phyloP scores from a whole-genome alignment of 2,888 invertebrate genomes.

The Aricia artaxerxes region DNA sequence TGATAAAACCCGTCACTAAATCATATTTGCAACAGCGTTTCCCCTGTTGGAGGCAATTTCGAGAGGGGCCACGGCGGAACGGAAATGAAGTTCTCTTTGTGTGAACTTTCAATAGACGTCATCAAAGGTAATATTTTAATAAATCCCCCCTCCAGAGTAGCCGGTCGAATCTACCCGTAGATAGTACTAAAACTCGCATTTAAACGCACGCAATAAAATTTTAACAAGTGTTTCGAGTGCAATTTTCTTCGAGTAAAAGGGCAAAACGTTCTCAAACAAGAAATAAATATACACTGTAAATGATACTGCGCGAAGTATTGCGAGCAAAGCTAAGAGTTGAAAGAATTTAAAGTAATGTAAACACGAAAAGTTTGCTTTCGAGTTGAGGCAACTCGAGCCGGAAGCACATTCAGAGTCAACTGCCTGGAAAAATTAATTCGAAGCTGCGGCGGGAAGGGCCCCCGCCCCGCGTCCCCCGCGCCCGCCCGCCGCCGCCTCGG shows the following conservation, averaged over 20 bases:
- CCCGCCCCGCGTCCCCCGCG: constrained; percentile 39
- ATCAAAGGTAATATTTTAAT: constrained; percentile 42
- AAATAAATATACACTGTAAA: constrained; percentile 57
- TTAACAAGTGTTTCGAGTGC: constrained; percentile 48
- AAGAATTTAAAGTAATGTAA: constrained; percentile 76
- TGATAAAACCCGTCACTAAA: constrained; percentile 66
- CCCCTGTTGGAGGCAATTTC: constrained; percentile 61
- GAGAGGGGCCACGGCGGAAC: constrained; percentile 60
- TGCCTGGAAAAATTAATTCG: constrained; percentile 78
- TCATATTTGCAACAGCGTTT: constrained; percentile 65
- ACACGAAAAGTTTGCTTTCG: constrained; percentile 77
- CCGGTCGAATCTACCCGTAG: constrained; percentile 35
- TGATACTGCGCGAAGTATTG: constrained; percentile 66
- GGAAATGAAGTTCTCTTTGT: constrained; percentile 59
- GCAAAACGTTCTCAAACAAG: constrained; percentile 51
- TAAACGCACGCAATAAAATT: constrained; percentile 41
- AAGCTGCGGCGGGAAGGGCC: constrained; percentile 57
- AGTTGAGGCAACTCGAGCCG: constrained; percentile 72
- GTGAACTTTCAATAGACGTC: constrained; percentile 49
- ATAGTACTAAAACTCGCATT: constrained; percentile 38
- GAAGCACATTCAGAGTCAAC: constrained; percentile 77
- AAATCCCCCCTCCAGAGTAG: constrained; percentile 29
- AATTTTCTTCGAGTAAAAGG: constrained; percentile 48
- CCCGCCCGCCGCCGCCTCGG: constrained; percentile 38
- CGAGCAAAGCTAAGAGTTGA: constrained; percentile 67